A percentile compares a stretch with the other conserved stretches of the same genome.
Evolutionary conservation across 2,113 vertebrate species (phyloP).

Genomic region (Chiloscyllium plagiosum): DNA sequence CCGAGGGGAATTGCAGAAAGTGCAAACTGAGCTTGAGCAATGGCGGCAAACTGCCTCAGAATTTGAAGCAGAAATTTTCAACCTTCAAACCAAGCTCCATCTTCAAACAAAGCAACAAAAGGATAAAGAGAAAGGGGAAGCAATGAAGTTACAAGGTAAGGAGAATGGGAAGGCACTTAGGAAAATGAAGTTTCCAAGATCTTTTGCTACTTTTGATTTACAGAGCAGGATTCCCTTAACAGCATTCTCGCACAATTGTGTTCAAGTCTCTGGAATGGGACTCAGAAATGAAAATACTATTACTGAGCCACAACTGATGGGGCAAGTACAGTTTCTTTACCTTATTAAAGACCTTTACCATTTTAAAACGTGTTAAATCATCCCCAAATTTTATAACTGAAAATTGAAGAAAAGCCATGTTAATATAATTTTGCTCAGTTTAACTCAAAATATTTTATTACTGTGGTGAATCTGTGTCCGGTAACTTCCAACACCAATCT

Average conservation of each 20-base stretch:
- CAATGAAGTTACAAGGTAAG: conserved; percentile 70
- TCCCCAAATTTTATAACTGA: neutral
- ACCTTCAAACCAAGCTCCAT: conserved; percentile 73
- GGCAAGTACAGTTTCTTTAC: neutral
- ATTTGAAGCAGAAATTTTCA: conserved; percentile 78
- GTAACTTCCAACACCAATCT: too few species aligned
- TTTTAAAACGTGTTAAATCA: neutral
- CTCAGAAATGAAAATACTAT: neutral
- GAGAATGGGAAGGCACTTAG: neutral
- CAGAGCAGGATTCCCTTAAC: neutral
- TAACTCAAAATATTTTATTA: too few species aligned
- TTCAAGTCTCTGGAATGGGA: neutral
- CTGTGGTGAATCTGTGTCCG: too few species aligned
- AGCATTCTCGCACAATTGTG: too few species aligned
- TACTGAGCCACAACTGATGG: neutral
- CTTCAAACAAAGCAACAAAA: conserved; percentile 68
- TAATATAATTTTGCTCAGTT: neutral
- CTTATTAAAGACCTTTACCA: too few species aligned
- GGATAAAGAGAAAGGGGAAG: conserved; percentile 64
- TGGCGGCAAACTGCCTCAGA: conserved; percentile 74
- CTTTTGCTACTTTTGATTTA: neutral
- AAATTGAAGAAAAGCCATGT: neutral
- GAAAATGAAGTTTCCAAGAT: neutral
- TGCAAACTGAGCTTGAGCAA: conserved; percentile 73
- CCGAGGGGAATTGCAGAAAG: conserved; percentile 70